These are phyloP conservation scores for Polyodon spathula DNA, from an alignment of 2,113 vertebrate species.

Conservation along the genomic window DNA sequence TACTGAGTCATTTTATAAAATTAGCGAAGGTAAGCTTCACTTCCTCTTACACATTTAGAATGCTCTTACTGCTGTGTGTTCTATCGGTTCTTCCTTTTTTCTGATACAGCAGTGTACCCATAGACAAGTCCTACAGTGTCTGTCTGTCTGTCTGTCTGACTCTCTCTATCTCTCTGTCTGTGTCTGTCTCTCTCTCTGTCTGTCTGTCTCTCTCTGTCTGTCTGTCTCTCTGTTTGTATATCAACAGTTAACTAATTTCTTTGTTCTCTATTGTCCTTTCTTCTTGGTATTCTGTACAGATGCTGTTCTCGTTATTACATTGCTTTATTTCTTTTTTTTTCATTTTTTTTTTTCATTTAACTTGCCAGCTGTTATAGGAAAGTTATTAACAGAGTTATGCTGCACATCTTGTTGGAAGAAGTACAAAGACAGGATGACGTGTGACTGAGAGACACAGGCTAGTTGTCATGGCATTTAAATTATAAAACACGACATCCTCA, in stretches of 20 bases:
- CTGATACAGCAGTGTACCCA: too few species aligned
- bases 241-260: too few species aligned
- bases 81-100: too few species aligned
- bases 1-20: slow-evolving; percentile 91
- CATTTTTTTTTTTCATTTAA: not conserved
- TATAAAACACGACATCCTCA: too few species aligned
- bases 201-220: too few species aligned
- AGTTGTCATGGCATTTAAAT: not conserved
- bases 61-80: too few species aligned
- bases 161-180: too few species aligned
- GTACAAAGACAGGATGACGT: not conserved
- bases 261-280: not conserved
- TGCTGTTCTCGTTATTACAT: not conserved
- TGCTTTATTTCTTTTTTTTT: not conserved
- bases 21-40: slow-evolving; percentile 89
- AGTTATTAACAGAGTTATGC: not conserved
- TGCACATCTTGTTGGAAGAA: not conserved
- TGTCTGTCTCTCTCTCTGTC: too few species aligned
- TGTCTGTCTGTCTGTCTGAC: too few species aligned
- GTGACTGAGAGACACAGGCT: not conserved
- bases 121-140: too few species aligned
- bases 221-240: not conserved
- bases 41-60: too few species aligned
- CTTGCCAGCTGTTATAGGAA: not conserved
- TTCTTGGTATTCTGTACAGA: not conserved